A percentile compares a stretch with the other conserved stretches of the same genome.
These are phyloP conservation scores for Sterna hirundo DNA, from an alignment of 2,113 vertebrate genomes.

Conservation along the genomic window DNA sequence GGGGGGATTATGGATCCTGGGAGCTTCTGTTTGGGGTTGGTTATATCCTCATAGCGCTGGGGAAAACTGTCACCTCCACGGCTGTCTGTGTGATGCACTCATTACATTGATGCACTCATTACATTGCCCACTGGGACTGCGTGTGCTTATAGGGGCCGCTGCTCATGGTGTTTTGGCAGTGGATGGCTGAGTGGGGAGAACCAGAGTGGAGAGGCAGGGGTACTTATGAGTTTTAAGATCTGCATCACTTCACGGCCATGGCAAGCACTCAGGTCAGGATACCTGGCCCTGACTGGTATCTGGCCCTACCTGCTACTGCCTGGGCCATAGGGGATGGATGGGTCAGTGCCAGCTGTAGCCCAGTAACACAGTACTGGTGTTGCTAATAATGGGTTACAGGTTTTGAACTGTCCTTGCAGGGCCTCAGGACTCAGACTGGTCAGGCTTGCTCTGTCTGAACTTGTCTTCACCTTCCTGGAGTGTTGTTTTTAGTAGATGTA, in stretches of 20 bases:
- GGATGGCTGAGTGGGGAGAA: neutral
- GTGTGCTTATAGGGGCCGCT: neutral
- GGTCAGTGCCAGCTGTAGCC: neutral
- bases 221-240: neutral
- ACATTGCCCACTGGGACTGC: neutral
- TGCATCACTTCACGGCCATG: neutral
- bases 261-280: neutral
- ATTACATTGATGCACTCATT: neutral
- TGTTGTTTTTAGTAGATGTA: neutral
- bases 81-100: neutral
- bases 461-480: neutral
- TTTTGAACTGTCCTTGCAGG: neutral
- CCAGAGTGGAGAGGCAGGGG: neutral
- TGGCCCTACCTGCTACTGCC: neutral
- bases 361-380: neutral
- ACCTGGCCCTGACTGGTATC: neutral
- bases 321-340: neutral
- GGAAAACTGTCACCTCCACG: neutral
- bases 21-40: neutral
- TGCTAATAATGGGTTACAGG: neutral
- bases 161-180: neutral
- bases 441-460: neutral
- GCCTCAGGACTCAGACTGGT: neutral
- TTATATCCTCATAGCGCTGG: neutral
- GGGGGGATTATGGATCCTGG: neutral